Percentiles rank a stretch among this genome's conserved stretches.
phyloP scores from a whole-genome alignment of 2,888 invertebrate genomes.

The Eugnorisma glareosa region DNA sequence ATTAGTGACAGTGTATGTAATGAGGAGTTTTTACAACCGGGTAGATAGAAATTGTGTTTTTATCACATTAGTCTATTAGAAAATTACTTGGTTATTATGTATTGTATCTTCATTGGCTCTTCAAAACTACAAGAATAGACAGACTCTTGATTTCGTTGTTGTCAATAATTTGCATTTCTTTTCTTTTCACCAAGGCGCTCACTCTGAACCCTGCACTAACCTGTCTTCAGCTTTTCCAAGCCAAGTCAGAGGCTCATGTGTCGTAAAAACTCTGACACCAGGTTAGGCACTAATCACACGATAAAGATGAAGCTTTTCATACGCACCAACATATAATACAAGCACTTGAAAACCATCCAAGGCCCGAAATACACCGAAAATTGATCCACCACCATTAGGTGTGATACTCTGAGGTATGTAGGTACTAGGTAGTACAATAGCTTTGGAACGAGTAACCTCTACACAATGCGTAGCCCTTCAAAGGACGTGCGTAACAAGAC shows the following conservation, averaged over 20 bases:
- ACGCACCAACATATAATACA: neutral
- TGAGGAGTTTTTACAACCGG: slow-evolving; percentile 15
- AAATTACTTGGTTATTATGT: neutral
- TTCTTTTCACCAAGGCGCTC: neutral
- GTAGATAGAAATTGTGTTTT: neutral
- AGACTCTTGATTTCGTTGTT: neutral
- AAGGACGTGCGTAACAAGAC: slow-evolving; percentile 38
- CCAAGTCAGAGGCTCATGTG: no score
- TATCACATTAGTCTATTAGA: neutral
- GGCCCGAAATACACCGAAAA: slow-evolving; percentile 13
- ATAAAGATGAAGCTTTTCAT: no score
- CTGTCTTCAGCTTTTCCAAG: neutral
- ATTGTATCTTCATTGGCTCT: neutral
- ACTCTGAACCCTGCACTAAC: neutral
- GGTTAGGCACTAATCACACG: no score
- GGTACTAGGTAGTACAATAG: slow-evolving; percentile 10
- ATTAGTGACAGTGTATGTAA: slow-evolving; percentile 34
- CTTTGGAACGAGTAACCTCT: slow-evolving; percentile 3
- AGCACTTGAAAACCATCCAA: neutral
- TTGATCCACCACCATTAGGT: slow-evolving; percentile 19
- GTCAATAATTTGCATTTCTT: neutral
- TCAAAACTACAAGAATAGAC: neutral
- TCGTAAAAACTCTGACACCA: no score
- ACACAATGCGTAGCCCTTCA: slow-evolving; percentile 20
- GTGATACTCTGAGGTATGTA: slow-evolving; percentile 10